Conservation (phyloP, 2,888 invertebrate species). For the Phymatocera aterrima region DNA sequence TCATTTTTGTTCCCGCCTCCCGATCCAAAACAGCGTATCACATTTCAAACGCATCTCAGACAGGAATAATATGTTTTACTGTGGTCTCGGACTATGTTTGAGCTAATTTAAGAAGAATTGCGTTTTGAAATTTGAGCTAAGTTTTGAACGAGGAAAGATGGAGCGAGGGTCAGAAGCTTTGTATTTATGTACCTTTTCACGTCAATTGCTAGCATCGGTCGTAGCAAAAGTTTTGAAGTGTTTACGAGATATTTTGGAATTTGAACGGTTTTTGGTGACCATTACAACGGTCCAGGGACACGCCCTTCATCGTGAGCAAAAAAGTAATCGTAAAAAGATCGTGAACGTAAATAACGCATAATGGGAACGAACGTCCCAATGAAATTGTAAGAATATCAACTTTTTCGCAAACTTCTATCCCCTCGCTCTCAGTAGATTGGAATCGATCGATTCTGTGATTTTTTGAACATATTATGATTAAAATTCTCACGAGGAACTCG, state of each 20-base stretch:
- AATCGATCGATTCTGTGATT: background rate
- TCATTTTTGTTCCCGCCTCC: no score
- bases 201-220: constrained; percentile 50
- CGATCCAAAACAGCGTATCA: constrained; percentile 19
- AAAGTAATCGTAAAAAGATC: background rate
- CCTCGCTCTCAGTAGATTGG: background rate
- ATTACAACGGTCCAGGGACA: background rate
- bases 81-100: constrained; percentile 58
- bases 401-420: background rate
- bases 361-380: background rate
- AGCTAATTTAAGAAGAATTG: constrained; percentile 69
- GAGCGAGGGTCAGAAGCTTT: constrained; percentile 51
- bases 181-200: constrained; percentile 65
- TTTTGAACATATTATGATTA: background rate
- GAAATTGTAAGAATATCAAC: background rate
- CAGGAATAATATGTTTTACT: constrained; percentile 21
- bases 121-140: constrained; percentile 67
- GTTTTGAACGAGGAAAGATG: constrained; percentile 24
- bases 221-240: constrained; percentile 35
- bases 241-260: constrained; percentile 61
- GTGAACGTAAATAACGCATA: background rate
- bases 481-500: background rate
- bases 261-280: constrained; percentile 53
- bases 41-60: constrained; percentile 29
- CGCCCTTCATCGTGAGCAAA: background rate